phyloP scores from a whole-genome alignment of 2,888 invertebrate genomes.

The Mythimna vitellina region DNA sequence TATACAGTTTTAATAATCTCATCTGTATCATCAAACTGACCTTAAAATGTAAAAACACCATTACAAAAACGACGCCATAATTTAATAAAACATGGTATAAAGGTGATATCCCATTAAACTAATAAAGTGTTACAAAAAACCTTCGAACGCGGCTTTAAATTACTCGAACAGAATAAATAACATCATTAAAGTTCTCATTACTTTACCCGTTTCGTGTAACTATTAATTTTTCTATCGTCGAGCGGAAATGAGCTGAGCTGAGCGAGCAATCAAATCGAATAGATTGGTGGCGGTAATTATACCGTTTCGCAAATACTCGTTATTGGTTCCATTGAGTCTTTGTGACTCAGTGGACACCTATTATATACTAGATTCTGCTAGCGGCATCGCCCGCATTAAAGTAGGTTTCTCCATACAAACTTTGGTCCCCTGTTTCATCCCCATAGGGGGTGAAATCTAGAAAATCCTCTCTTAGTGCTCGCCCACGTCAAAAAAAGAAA shows the following conservation, averaged over 20 bases:
- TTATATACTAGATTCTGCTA: not conserved
- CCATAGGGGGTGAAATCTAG: too few species aligned
- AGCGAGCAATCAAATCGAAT: slow-evolving; percentile 70
- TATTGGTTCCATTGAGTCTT: slow-evolving; percentile 25
- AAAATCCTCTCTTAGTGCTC: too few species aligned
- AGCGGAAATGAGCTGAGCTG: slow-evolving; percentile 76
- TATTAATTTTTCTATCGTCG: slow-evolving; percentile 67
- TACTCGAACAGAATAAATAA: slow-evolving; percentile 55
- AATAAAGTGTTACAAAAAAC: slow-evolving; percentile 43
- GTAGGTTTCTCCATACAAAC: too few species aligned
- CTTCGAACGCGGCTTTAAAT: slow-evolving; percentile 37
- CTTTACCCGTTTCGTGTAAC: slow-evolving; percentile 58
- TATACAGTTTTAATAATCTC: not conserved
- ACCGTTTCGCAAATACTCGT: slow-evolving; percentile 50
- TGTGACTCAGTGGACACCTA: not conserved
- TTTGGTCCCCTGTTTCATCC: too few species aligned
- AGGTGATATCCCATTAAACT: slow-evolving; percentile 44
- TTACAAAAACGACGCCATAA: slow-evolving; percentile 28
- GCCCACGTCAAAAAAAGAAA: too few species aligned
- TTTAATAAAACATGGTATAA: slow-evolving; percentile 28
- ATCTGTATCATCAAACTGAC: slow-evolving; percentile 18
- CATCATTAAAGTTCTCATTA: slow-evolving; percentile 64
- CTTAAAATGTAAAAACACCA: slow-evolving; percentile 19
- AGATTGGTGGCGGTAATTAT: slow-evolving; percentile 36
- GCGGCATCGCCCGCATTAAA: too few species aligned